These are phyloP conservation scores for Cochlearius cochlearius DNA, from an alignment of 2,113 vertebrate genomes.

Conservation along the genomic window DNA sequence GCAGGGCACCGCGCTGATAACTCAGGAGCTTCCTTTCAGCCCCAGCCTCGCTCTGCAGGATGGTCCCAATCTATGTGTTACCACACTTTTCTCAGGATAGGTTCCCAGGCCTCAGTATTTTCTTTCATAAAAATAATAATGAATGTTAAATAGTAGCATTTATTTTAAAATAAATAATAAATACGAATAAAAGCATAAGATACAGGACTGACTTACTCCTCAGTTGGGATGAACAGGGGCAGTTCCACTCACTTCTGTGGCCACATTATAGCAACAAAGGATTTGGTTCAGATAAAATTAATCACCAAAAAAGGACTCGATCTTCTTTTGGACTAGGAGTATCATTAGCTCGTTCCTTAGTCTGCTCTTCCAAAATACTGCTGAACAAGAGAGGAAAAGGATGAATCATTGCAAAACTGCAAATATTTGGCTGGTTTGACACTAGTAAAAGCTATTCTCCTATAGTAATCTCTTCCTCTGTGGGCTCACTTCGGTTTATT, in stretches of 20 bases:
- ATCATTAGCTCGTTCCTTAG: slow-evolving; percentile 14
- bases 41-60: neutral
- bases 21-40: neutral
- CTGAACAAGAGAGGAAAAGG: slow-evolving; percentile 30
- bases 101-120: neutral
- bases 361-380: slow-evolving; percentile 11
- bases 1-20: neutral
- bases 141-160: neutral
- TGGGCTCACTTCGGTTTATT: neutral
- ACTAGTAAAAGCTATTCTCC: neutral
- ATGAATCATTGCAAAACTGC: slow-evolving; percentile 42
- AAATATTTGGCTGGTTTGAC: slow-evolving; percentile 45
- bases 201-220: neutral
- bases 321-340: neutral
- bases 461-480: slow-evolving; percentile 32
- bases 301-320: neutral
- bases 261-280: neutral
- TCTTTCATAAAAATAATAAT: neutral
- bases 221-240: neutral
- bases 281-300: neutral
- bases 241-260: neutral
- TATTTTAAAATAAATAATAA: neutral
- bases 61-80: neutral
- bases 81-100: neutral
- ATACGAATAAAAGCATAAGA: neutral